Evolutionary conservation across 2,113 vertebrate genomes (phyloP), one percentile per base, ranked within the genome.

Genomic region (Pantherophis guttatus): DNA sequence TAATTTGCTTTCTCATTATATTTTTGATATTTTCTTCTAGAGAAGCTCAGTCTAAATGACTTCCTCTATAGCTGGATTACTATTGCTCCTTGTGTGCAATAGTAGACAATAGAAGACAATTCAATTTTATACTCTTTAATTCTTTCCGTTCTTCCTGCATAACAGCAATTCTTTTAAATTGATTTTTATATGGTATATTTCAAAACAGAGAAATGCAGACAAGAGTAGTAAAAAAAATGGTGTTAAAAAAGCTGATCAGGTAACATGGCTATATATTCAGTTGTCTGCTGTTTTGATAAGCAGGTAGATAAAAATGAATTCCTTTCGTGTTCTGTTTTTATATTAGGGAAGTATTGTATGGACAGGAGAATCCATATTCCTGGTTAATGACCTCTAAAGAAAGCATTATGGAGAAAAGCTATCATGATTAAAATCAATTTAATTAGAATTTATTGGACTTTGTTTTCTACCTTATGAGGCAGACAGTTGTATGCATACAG

Each of bases 1-100:
- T 97, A 94, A 97, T 97, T 96, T 97, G 93, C 94, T 96, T 54
- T 91, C 94, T 88, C 92, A 17, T 94, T 95, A 8, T 93, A 87
- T 91, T 97, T 95, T 96, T 96, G 94, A 95, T 94, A 94, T 96
- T 94, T 94, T 93, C 86, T 91, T 95, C 86, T 59, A 70, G 93
- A 92, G 95, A 48, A 92, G 4, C 86, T 95, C 1, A 0, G 17
- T 94, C 94, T 95, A 93, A 97, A 94, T 97, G 93, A 94, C 95
- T 97, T 96, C 95, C 86, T 95, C 65, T 95, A 94, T 95, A 94
- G 93, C 48, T 23, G 2, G 89, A 86, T 81, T 93, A 58, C 89
- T 93, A 96, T 57, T 59, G 62, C 92, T 93, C 39, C 55, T 96
- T 50, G 17, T 50, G 17, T 62, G 92, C 95, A 95, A 65, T 48